phyloP scores from a whole-genome alignment of 1,140 invertebrate genomes.

The Eurosta solidaginis region DNA sequence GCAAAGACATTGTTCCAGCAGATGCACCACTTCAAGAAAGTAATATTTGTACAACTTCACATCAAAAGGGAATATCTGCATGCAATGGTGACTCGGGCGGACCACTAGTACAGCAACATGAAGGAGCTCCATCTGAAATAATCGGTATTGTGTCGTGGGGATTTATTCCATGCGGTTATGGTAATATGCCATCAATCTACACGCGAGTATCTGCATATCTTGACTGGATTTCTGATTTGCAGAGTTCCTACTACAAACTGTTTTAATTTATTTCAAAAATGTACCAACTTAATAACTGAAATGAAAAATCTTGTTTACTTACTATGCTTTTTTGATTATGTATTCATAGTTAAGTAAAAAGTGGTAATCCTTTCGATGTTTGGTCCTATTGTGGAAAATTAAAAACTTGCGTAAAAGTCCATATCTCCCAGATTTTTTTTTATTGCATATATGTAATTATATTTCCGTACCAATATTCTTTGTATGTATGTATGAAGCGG shows the following conservation, averaged over 20 bases:
- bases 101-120: constrained; percentile 63
- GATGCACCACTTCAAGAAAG: constrained; percentile 50
- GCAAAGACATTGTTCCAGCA: constrained; percentile 41
- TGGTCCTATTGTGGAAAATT: no score
- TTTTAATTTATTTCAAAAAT: constrained; percentile 37
- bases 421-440: no score
- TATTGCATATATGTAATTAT: no score
- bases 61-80: constrained; percentile 64
- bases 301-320: no score
- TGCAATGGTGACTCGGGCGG: constrained; percentile 73
- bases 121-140: constrained; percentile 43
- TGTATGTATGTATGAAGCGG: no score
- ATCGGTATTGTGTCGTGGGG: constrained; percentile 81
- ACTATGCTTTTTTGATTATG: no score
- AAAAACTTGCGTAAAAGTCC: no score
- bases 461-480: no score
- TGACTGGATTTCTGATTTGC: constrained; percentile 48
- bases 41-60: constrained; percentile 69
- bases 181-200: constrained; percentile 71
- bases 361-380: no score
- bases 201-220: constrained; percentile 68
- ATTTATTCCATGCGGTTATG: constrained; percentile 69
- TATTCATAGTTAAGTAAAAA: no score
- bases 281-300: not conserved
- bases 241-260: constrained; percentile 46